Evolutionary conservation across 2,113 vertebrate genomes (phyloP), one percentile per base, ranked within the genome.

Genomic region (Pholis gunnellus): DNA sequence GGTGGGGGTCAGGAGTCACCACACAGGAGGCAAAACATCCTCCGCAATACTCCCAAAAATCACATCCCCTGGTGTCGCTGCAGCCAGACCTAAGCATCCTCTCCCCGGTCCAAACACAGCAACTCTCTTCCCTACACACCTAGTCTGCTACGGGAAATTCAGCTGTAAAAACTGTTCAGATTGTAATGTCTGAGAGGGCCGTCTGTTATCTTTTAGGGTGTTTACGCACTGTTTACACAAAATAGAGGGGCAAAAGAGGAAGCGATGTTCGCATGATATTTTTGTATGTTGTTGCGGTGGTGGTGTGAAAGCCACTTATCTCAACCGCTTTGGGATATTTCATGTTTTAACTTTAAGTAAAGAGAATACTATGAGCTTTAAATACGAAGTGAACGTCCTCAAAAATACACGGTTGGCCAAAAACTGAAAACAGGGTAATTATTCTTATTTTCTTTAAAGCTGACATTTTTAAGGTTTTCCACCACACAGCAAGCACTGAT

Each of bases 1-100:
- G 87, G 82, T 50, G 78, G 77, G 63, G 94, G 95, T 94, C 94
- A 93, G 71, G 74, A 85, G 93, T 92, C 88, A 88, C 77, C 84
- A 79, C 88, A 92, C 92, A 94, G 93, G 90, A 95, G 94, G 90
- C 89, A 91, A 91, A 94, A 95, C 94, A 93, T 94, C 92, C 93
- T 91, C 88, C 82, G 22, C 56, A 66, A 54, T 70, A 66, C 84
- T 84, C 88, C 79, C 88, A 87, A 90, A 91, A 90, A 89, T 74
- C 91, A 89, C 91, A 88, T 91, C 84, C 89, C 92, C 75, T 71
- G 64, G 22, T 84, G 88, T 77, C 18, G 44, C 54, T 72, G 38
- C 88, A 83, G 91, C 87, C 82, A 76, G 83, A 87, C 83, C 89
- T 84, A 88, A 74, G 93, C 90, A 92, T 93, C 93, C 93, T 91